These are phyloP conservation scores for Drosophila macrospina DNA, from an alignment of 2,888 invertebrate genomes.

Conservation along the genomic window DNA sequence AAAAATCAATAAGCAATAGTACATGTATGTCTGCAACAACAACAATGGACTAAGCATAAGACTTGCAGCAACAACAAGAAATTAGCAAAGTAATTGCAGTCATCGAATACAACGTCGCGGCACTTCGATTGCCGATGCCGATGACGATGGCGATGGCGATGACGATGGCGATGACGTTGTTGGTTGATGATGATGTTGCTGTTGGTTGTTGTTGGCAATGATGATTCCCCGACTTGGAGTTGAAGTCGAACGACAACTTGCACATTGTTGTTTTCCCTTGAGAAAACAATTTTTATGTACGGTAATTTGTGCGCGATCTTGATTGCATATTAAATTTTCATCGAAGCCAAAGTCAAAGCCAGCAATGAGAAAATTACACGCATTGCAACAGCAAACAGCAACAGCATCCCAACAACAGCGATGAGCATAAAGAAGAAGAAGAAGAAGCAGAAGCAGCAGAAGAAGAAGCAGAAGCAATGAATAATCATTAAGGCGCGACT, in stretches of 20 bases:
- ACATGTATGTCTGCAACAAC: slow-evolving; percentile 3
- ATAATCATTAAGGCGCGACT: slow-evolving; percentile 74
- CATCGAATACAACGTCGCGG: slow-evolving; percentile 42
- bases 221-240: slow-evolving; percentile 33
- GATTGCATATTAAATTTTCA: slow-evolving; percentile 80
- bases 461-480: slow-evolving; percentile 61
- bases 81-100: slow-evolving; percentile 64
- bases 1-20: slow-evolving; percentile 34
- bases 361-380: slow-evolving; percentile 81
- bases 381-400: slow-evolving; percentile 57
- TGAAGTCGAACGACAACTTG: slow-evolving; percentile 67
- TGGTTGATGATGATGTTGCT: slow-evolving; percentile 15
- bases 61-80: slow-evolving; percentile 35
- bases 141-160: slow-evolving; percentile 26
- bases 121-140: slow-evolving; percentile 44
- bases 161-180: slow-evolving; percentile 17
- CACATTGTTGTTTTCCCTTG: slow-evolving; percentile 77
- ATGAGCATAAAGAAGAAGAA: slow-evolving; percentile 24
- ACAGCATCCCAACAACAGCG: slow-evolving; percentile 35
- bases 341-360: slow-evolving; percentile 65
- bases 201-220: slow-evolving; percentile 24
- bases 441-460: slow-evolving; percentile 19
- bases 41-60: slow-evolving; percentile 6
- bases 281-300: slow-evolving; percentile 78
- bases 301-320: slow-evolving; percentile 80